These are phyloP conservation scores for Smutsia gigantea DNA, from an alignment of 2,797 vertebrate genomes.

Conservation along the genomic window DNA sequence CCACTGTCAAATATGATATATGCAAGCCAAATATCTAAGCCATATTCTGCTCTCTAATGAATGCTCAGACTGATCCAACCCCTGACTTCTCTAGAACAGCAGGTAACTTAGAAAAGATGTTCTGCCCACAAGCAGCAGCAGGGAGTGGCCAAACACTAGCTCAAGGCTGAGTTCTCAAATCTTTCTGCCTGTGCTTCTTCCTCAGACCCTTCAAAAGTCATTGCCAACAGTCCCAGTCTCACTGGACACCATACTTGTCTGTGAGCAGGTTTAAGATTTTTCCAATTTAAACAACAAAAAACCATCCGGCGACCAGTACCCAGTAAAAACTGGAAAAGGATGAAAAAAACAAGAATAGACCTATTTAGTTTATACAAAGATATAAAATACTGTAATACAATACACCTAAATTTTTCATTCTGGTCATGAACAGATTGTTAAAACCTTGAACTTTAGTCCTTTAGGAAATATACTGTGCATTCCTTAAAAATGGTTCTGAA, in stretches of 20 bases:
- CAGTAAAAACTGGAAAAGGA: conserved; percentile 25
- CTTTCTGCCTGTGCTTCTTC: not conserved
- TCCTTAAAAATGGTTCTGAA: not conserved
- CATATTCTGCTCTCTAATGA: not conserved
- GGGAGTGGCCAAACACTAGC: not conserved
- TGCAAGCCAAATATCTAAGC: not conserved
- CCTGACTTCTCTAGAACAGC: not conserved
- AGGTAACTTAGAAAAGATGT: not conserved
- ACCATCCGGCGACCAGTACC: conserved; percentile 39
- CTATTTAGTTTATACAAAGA: conserved; percentile 37
- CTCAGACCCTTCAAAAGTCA: not conserved
- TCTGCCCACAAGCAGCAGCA: not conserved
- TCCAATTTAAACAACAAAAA: conserved; percentile 29
- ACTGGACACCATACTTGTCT: not conserved
- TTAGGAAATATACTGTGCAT: not conserved
- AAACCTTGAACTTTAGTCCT: not conserved
- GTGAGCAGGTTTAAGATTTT: conserved; percentile 1
- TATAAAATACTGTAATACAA: not conserved
- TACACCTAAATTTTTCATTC: not conserved
- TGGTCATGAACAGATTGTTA: not conserved
- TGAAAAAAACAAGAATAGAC: conserved; percentile 32
- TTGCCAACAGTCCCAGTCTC: not conserved
- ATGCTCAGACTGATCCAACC: not conserved
- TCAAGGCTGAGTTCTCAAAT: not conserved
- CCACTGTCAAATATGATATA: not conserved